phyloP scores from a whole-genome alignment of 2,113 vertebrate genomes.

The Perca fluviatilis region DNA sequence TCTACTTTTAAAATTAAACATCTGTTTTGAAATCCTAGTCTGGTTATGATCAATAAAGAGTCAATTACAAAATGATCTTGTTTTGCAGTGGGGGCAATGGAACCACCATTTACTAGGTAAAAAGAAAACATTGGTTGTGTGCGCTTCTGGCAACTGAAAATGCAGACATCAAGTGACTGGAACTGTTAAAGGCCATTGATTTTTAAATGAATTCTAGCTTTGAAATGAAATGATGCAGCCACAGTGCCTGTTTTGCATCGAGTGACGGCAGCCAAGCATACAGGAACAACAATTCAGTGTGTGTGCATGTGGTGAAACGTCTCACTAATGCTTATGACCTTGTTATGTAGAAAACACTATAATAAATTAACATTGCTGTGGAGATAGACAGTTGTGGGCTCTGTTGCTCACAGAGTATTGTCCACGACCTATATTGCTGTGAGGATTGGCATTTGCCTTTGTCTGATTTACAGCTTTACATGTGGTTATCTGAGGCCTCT shows the following conservation, averaged over 20 bases:
- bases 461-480: constrained; percentile 50
- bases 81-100: neutral
- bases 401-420: neutral
- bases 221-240: constrained; percentile 4
- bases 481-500: constrained; percentile 41
- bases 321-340: constrained; percentile 15
- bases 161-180: neutral
- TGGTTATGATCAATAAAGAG: constrained; percentile 6
- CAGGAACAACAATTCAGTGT: constrained; percentile 21
- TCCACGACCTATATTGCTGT: constrained; percentile 44
- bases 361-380: neutral
- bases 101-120: neutral
- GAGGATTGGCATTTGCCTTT: constrained; percentile 39
- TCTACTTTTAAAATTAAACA: constrained; percentile 29
- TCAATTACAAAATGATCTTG: constrained; percentile 9
- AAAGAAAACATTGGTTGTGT: neutral
- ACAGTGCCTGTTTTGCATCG: neutral
- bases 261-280: constrained; percentile 2
- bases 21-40: neutral
- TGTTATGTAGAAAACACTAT: constrained; percentile 5
- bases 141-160: constrained; percentile 3
- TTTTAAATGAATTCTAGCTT: neutral
- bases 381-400: neutral
- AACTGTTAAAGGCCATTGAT: neutral
- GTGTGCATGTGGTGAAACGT: constrained; percentile 4